These are phyloP conservation scores for Leptinotarsa juncta DNA, from an alignment of 2,888 invertebrate species.

Conservation along the genomic window DNA sequence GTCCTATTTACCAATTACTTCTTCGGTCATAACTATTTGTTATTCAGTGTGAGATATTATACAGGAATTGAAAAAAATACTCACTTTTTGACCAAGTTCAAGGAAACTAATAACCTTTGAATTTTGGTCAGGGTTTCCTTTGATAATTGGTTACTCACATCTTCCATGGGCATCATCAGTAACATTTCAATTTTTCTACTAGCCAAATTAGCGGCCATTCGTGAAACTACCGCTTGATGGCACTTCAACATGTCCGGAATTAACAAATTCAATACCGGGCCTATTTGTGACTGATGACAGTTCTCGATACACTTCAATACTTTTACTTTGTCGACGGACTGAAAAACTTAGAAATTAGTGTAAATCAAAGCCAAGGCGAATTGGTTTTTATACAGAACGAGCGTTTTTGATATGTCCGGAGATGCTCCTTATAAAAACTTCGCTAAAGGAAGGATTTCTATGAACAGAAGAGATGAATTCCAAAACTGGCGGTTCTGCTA, in stretches of 20 bases:
- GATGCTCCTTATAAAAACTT: conserved; percentile 75
- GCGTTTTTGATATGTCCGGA: conserved; percentile 21
- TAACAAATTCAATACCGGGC: conserved; percentile 74
- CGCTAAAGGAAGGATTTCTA: conserved; percentile 75
- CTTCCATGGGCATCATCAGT: conserved; percentile 72
- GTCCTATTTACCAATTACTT: no score
- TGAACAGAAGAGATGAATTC: conserved; percentile 73
- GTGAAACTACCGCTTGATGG: conserved; percentile 74
- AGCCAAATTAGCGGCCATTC: conserved; percentile 79
- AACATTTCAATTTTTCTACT: conserved; percentile 77
- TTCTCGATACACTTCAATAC: conserved; percentile 77
- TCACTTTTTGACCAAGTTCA: conserved; percentile 73
- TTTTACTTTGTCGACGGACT: conserved; percentile 76
- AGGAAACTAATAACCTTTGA: conserved; percentile 71
- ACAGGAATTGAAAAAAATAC: neutral
- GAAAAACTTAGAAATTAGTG: conserved; percentile 42
- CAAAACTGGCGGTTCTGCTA: conserved; percentile 74
- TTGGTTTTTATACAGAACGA: conserved; percentile 29
- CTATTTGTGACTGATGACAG: conserved; percentile 78
- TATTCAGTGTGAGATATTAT: neutral
- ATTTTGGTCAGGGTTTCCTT: conserved; percentile 78
- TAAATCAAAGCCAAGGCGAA: neutral
- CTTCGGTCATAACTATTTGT: no score
- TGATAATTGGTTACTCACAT: conserved; percentile 74
- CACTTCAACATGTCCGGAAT: conserved; percentile 75